Evolutionary conservation across 2,797 vertebrate species (phyloP).

Genomic region (Rallus crepitans): DNA sequence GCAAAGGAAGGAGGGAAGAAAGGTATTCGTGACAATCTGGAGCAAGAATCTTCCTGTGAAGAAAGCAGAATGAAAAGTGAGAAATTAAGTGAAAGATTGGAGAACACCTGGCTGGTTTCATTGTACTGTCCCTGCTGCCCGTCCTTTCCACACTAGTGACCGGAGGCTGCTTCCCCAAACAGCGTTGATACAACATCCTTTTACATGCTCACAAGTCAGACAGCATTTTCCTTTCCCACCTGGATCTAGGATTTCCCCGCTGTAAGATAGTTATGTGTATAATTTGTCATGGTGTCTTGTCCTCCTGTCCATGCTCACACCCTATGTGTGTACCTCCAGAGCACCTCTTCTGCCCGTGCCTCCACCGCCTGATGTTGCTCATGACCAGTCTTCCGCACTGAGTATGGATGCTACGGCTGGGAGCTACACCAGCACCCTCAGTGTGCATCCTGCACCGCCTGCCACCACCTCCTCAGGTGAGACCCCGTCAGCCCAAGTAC

Average conservation of each 20-base stretch:
- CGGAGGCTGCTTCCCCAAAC: not conserved
- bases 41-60: not conserved
- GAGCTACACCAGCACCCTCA: slow-evolving; percentile 1
- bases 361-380: not conserved
- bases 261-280: not conserved
- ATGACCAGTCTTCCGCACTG: not conserved
- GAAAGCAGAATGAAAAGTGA: not conserved
- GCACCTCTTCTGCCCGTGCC: not conserved
- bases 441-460: not conserved
- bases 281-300: not conserved
- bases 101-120: not conserved
- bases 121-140: not conserved
- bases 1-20: not conserved
- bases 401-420: not conserved
- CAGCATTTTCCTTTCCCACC: not conserved
- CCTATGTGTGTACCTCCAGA: slow-evolving; percentile 9
- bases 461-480: slow-evolving; percentile 55
- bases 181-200: not conserved
- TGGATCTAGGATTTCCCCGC: not conserved
- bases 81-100: not conserved
- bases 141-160: not conserved
- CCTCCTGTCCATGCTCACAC: not conserved
- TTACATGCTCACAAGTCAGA: not conserved
- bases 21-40: not conserved
- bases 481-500: not conserved